Evolutionary conservation across 2,797 vertebrate species (phyloP).

Genomic region (Valencia hispanica): DNA sequence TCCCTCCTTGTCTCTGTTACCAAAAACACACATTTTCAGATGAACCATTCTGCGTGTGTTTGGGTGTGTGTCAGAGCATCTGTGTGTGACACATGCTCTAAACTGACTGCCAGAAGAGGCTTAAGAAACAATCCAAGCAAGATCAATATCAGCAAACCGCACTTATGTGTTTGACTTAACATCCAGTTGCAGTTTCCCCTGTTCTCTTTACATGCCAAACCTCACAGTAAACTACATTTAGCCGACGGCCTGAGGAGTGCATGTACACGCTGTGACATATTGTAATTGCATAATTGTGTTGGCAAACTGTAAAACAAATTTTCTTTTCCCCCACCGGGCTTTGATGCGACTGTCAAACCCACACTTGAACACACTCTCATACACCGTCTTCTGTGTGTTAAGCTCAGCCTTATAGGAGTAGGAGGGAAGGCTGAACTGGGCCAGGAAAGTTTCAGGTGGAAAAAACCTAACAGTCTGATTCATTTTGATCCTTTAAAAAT

Average conservation of each 20-base stretch:
- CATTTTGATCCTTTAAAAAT: conserved; percentile 46
- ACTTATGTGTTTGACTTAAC: conserved; percentile 76
- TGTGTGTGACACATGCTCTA: conserved; percentile 65
- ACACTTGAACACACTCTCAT: conserved; percentile 36
- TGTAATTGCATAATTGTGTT: conserved; percentile 74
- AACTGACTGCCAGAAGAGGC: conserved; percentile 74
- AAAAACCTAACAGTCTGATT: conserved; percentile 37
- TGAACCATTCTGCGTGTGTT: conserved; percentile 14
- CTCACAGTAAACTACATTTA: conserved; percentile 70
- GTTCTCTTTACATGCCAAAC: conserved; percentile 71
- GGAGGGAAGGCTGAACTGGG: conserved; percentile 32
- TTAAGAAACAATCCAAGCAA: conserved; percentile 78
- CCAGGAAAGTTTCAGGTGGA: conserved; percentile 43
- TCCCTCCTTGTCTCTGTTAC: conserved; percentile 27
- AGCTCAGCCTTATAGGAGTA: conserved; percentile 31
- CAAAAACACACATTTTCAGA: conserved; percentile 33
- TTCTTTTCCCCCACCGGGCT: conserved; percentile 41
- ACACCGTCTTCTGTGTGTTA: conserved; percentile 26
- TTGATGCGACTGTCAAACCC: conserved; percentile 60
- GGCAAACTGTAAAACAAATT: conserved; percentile 62
- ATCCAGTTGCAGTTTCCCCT: conserved; percentile 66
- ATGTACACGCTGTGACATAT: conserved; percentile 62
- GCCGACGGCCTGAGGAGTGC: conserved; percentile 60
- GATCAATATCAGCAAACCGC: conserved; percentile 78
- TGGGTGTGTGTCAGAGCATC: conserved; percentile 16